Evolutionary conservation across 2,888 invertebrate species (phyloP), one percentile per base, ranked within the genome.

Genomic region (Diloba caeruleocephala): DNA sequence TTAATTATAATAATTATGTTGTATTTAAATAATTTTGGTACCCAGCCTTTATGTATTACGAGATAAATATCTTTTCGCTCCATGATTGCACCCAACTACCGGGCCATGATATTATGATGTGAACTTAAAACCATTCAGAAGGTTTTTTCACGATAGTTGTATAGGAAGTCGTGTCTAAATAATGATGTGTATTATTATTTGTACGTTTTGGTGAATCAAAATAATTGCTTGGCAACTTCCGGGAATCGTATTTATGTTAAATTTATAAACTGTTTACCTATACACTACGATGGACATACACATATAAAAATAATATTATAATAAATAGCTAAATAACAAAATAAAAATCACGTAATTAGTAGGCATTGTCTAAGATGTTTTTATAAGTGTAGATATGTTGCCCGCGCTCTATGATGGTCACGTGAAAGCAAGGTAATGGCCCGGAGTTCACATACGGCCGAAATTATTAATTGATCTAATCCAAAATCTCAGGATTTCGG

Each of bases 51-150:
- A 57, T 31, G 33, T 31, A 14, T 34, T 42, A 57, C 26, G 26
- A 21, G 55, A 55, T 61, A 44, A 37, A 38, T 49, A 69, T 69
- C 67, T 67, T 68, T 49, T 51, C 69, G 62, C 53, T 69, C 49
- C 42, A 36, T 56, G 70, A 50, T 34, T 52, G 36, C 48, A 45
- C 19, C 43, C 43, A 23, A 6, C 21, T 15, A 37, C 1, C 50
- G 34, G 61, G 31, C 46, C 50, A 36, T 58, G 50, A 13, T 49
- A 48, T 48, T 46, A 32, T 38, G 34, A 62, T 61, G 61, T 45
- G 70, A 69, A 69, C 39, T 42, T 49, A 14, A 15, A 37, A 57
- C 57, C 32, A 69, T 58, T 53, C 50, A 48, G 36, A 42, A 5
- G 14, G 19, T 36, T 52, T 32, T 42, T 6, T 29, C 7, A 21